phyloP scores from a whole-genome alignment of 2,797 vertebrate species.

The Labeo calbasu region DNA sequence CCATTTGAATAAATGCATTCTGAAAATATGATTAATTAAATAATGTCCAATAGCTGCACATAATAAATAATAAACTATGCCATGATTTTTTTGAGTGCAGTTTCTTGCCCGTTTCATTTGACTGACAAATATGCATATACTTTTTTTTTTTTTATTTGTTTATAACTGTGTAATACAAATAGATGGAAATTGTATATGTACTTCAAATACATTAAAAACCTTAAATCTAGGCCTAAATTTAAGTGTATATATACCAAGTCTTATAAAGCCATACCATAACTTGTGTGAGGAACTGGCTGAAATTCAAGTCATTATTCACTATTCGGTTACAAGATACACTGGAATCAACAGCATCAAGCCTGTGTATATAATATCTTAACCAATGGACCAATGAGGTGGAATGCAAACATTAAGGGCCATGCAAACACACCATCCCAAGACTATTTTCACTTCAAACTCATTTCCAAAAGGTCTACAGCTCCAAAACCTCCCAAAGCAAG shows the following conservation, averaged over 20 bases:
- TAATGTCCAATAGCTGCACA: neutral
- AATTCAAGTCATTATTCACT: neutral
- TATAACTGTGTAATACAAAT: neutral
- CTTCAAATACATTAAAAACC: neutral
- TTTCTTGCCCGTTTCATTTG: neutral
- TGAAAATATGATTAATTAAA: neutral
- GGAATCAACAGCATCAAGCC: neutral
- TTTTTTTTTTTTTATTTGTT: neutral
- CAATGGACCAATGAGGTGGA: neutral
- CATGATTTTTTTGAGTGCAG: neutral
- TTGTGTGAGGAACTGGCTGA: neutral
- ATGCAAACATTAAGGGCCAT: neutral
- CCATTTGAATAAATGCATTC: neutral
- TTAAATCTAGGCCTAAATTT: neutral
- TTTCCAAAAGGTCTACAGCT: neutral
- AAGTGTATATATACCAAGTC: too few species aligned
- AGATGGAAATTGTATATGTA: neutral
- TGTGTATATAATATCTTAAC: neutral
- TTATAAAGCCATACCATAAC: neutral
- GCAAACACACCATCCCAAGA: conserved; percentile 2
- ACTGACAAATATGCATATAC: neutral
- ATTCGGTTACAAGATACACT: neutral
- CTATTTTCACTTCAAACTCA: neutral
- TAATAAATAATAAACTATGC: neutral
- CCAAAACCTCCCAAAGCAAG: neutral